A percentile compares a stretch with the other conserved stretches of the same genome.
Conservation (phyloP, 2,797 vertebrate genomes). For the Oreonectes daqikongensis region DNA sequence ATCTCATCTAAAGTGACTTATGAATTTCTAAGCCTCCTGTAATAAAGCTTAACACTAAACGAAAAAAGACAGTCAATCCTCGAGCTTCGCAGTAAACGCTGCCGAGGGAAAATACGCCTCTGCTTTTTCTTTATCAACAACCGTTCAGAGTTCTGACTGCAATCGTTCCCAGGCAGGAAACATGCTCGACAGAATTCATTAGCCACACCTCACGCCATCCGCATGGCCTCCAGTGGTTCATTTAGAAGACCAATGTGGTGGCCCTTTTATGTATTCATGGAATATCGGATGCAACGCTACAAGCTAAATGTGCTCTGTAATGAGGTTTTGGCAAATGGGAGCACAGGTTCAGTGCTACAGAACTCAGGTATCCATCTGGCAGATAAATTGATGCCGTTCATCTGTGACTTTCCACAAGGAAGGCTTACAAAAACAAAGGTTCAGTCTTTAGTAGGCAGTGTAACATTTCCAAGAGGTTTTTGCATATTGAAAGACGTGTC, state of each 20-base stretch:
- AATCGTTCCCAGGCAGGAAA: slow-evolving; percentile 43
- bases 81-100: slow-evolving; percentile 7
- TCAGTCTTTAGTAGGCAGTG: not conserved
- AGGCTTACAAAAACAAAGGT: not conserved
- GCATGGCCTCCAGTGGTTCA: slow-evolving; percentile 42
- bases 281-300: slow-evolving; percentile 26
- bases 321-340: slow-evolving; percentile 34
- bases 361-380: slow-evolving; percentile 2
- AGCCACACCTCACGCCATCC: slow-evolving; percentile 28
- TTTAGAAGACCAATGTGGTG: slow-evolving; percentile 43
- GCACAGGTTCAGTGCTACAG: not conserved
- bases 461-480: not conserved
- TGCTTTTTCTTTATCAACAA: slow-evolving; percentile 45
- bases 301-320: slow-evolving; percentile 35
- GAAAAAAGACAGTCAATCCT: not conserved
- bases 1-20: not conserved
- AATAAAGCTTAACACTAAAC: slow-evolving; percentile 11
- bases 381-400: slow-evolving; percentile 9
- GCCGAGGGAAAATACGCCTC: slow-evolving; percentile 11
- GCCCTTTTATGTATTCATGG: slow-evolving; percentile 47
- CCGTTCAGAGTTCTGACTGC: slow-evolving; percentile 24
- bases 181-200: slow-evolving; percentile 51
- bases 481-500: not conserved
- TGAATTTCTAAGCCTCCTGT: slow-evolving; percentile 6
- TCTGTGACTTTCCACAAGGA: slow-evolving; percentile 32